phyloP scores from a whole-genome alignment of 2,888 invertebrate species.

The Philaethria dido region DNA sequence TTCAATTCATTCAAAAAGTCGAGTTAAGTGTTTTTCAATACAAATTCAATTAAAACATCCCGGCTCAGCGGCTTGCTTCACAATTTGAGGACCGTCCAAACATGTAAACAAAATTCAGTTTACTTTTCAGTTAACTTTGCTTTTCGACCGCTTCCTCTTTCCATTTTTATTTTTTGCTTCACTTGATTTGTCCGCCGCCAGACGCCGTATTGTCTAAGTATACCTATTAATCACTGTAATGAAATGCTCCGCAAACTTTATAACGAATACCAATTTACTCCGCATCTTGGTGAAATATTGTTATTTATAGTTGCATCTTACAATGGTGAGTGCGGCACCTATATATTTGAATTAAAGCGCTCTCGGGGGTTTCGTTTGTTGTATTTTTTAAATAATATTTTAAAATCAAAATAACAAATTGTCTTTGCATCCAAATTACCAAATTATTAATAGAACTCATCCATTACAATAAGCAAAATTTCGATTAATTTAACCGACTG shows the following conservation, averaged over 20 bases:
- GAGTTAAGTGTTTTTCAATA: slow-evolving; percentile 52
- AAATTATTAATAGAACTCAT: no score
- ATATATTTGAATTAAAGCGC: slow-evolving; percentile 3
- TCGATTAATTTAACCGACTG: no score
- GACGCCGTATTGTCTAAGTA: slow-evolving; percentile 33
- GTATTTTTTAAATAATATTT: neutral
- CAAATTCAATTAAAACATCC: slow-evolving; percentile 61
- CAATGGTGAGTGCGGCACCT: slow-evolving; percentile 2
- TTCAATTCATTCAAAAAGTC: slow-evolving; percentile 44
- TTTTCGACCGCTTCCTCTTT: slow-evolving; percentile 55
- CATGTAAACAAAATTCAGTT: slow-evolving; percentile 66
- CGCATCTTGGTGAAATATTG: slow-evolving; percentile 16
- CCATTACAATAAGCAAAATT: no score
- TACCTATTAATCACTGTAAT: slow-evolving; percentile 37
- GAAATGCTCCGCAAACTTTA: slow-evolving; percentile 33
- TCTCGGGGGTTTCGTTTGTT: neutral
- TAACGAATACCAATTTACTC: slow-evolving; percentile 25
- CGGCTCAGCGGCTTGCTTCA: slow-evolving; percentile 51
- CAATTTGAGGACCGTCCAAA: slow-evolving; percentile 57
- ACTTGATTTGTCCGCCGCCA: slow-evolving; percentile 51
- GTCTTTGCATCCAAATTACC: no score
- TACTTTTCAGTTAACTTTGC: slow-evolving; percentile 61
- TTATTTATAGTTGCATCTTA: slow-evolving; percentile 19
- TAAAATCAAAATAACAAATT: neutral
- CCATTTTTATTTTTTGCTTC: slow-evolving; percentile 55